phyloP scores from a whole-genome alignment of 2,797 vertebrate genomes.

The Gobio occitaniae region DNA sequence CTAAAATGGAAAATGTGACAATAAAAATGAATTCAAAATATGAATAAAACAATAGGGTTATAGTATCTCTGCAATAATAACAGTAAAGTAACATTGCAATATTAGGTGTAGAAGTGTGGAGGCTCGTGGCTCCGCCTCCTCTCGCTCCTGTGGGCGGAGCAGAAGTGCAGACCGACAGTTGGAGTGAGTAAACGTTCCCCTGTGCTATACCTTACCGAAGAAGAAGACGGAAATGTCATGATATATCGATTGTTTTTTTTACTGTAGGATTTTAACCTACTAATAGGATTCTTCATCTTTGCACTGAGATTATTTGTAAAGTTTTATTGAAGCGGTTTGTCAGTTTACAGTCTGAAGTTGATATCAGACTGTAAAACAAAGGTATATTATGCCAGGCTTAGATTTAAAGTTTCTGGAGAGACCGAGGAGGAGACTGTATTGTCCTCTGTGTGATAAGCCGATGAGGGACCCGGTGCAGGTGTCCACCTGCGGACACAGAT shows the following conservation, averaged over 20 bases:
- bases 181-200: conserved; percentile 2
- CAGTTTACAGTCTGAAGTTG: background rate
- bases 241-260: background rate
- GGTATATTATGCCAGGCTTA: conserved; percentile 88
- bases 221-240: conserved; percentile 26
- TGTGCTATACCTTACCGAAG: background rate
- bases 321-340: background rate
- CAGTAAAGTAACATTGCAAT: background rate
- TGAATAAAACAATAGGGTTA: background rate
- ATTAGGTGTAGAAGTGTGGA: background rate
- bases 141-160: conserved; percentile 2
- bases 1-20: background rate
- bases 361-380: too few relatives aligned
- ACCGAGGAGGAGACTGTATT: conserved; percentile 91
- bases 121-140: background rate
- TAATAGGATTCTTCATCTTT: background rate
- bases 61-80: background rate
- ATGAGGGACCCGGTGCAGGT: conserved; percentile 97
- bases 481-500: conserved; percentile 97
- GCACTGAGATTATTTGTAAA: background rate
- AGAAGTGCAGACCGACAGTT: background rate
- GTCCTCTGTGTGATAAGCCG: conserved; percentile 94
- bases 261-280: background rate
- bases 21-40: background rate
- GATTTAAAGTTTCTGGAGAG: conserved; percentile 98